Percentiles rank a stretch among this genome's conserved stretches.
Evolutionary conservation across 2,797 vertebrate genomes (phyloP).

Genomic region (Leuciscus waleckii): DNA sequence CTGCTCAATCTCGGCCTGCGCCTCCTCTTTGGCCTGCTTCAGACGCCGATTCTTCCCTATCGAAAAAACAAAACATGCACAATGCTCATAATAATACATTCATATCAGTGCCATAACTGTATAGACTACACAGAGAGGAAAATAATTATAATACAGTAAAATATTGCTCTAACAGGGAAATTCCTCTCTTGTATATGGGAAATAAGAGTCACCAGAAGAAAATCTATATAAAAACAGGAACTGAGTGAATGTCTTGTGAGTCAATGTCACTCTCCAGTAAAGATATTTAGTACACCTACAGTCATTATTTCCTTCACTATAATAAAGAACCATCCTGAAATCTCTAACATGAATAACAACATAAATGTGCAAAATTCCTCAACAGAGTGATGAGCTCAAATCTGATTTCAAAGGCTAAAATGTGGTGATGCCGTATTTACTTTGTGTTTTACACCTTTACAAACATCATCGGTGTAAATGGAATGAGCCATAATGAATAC

Average conservation of each 20-base stretch:
- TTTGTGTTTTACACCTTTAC: neutral
- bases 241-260: conserved; percentile 16
- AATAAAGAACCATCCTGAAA: neutral
- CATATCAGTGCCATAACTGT: neutral
- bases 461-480: neutral
- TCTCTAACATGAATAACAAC: neutral
- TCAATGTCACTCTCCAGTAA: conserved; percentile 1
- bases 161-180: neutral
- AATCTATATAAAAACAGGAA: conserved; percentile 40
- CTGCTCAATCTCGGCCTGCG: conserved; percentile 96
- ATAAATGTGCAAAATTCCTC: neutral
- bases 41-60: conserved; percentile 93
- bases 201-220: conserved; percentile 29
- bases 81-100: neutral
- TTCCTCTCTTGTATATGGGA: conserved; percentile 2
- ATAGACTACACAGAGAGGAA: neutral
- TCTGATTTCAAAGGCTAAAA: neutral
- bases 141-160: neutral
- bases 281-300: neutral
- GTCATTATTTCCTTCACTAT: neutral
- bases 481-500: neutral
- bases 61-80: neutral
- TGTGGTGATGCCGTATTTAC: neutral
- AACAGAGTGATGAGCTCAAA: neutral
- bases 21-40: conserved; percentile 98